Evolutionary conservation across 2,888 invertebrate genomes (phyloP).

Genomic region (Pseudolycoriella hygida): DNA sequence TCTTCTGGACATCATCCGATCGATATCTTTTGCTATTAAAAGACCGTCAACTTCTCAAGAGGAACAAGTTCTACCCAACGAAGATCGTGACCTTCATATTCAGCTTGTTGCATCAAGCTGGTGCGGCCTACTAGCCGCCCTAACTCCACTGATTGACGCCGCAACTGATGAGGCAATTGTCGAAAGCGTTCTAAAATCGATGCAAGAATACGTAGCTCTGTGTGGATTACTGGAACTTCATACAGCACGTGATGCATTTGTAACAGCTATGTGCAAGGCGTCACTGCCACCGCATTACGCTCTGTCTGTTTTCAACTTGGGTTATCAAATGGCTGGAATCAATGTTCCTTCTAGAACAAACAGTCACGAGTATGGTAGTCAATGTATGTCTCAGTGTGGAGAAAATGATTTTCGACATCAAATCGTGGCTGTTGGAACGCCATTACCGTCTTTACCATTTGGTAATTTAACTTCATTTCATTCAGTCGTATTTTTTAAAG

Average conservation of each 20-base stretch:
- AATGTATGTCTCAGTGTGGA: slow-evolving; percentile 30
- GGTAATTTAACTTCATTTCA: slow-evolving; percentile 21
- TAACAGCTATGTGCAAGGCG: slow-evolving; percentile 85
- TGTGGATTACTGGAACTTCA: slow-evolving; percentile 53
- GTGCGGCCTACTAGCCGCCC: slow-evolving; percentile 83
- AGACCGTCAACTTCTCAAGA: slow-evolving; percentile 37
- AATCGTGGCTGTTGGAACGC: slow-evolving; percentile 93
- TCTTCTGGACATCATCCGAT: slow-evolving; percentile 78
- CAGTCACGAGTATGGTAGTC: slow-evolving; percentile 34
- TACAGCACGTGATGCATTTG: slow-evolving; percentile 80
- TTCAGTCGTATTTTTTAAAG: neutral
- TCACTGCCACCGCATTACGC: slow-evolving; percentile 92
- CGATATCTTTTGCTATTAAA: slow-evolving; percentile 55
- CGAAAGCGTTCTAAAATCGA: slow-evolving; percentile 79
- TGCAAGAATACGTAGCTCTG: slow-evolving; percentile 77
- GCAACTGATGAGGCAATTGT: slow-evolving; percentile 86
- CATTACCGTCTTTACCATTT: slow-evolving; percentile 64
- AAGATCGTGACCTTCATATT: slow-evolving; percentile 34
- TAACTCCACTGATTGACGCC: slow-evolving; percentile 83
- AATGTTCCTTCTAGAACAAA: slow-evolving; percentile 31
- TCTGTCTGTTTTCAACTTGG: slow-evolving; percentile 60
- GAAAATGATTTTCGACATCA: slow-evolving; percentile 73
- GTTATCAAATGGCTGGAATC: slow-evolving; percentile 35
- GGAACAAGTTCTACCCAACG: slow-evolving; percentile 31
- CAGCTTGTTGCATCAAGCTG: slow-evolving; percentile 86